Percentiles rank a stretch among this genome's conserved stretches.
Conservation (phyloP, 2,797 vertebrate species). For the Chromobotia macracanthus region DNA sequence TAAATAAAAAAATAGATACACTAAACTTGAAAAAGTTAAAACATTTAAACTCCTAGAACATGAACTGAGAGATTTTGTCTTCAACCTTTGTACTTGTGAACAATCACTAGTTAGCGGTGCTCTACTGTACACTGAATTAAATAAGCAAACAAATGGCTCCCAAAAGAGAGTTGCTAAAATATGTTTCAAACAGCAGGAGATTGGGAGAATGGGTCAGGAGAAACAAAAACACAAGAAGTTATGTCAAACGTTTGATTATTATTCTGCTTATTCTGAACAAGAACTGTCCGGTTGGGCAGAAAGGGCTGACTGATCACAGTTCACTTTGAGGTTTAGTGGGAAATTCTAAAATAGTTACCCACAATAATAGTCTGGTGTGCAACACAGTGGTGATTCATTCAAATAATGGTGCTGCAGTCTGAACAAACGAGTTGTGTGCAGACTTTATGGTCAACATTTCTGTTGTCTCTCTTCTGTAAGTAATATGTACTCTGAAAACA, state of each 20-base stretch:
- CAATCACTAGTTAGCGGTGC: not conserved
- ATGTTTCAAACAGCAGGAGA: not conserved
- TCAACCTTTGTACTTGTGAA: no score
- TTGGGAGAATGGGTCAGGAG: not conserved
- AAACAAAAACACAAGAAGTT: no score
- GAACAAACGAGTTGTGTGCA: not conserved
- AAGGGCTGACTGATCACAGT: not conserved
- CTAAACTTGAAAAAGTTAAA: no score
- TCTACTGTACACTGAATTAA: not conserved
- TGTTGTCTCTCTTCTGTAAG: not conserved
- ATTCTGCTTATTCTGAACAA: not conserved
- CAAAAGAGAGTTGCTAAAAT: not conserved
- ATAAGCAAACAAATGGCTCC: not conserved
- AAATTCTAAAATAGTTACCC: not conserved
- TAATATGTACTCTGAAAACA: no score
- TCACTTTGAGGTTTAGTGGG: not conserved
- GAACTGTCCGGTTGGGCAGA: not conserved
- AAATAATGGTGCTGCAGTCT: not conserved
- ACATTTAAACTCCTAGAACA: no score
- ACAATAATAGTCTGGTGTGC: not conserved
- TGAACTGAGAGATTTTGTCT: no score
- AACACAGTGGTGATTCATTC: not conserved
- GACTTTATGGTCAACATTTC: not conserved
- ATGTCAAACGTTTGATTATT: not conserved
- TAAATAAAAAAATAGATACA: no score